Percentiles rank a stretch among this genome's conserved stretches.
Evolutionary conservation across 1,140 invertebrate species (phyloP).

Genomic region (Chionoecetes opilio): DNA sequence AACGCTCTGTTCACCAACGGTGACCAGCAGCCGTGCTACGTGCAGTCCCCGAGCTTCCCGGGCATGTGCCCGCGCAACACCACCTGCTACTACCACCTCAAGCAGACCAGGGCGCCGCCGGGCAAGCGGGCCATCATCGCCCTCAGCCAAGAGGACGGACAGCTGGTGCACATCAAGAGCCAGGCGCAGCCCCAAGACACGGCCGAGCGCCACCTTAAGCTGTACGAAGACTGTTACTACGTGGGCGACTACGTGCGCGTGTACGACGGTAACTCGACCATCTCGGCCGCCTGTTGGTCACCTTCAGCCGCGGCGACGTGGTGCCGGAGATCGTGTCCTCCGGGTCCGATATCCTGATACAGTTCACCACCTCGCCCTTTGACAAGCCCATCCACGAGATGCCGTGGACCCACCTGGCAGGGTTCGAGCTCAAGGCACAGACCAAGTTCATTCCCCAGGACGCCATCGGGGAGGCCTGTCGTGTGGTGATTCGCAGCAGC

Average conservation of each 20-base stretch:
- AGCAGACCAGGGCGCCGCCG: conserved; percentile 87
- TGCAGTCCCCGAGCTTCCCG: conserved; percentile 94
- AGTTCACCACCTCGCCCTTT: conserved; percentile 94
- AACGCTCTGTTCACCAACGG: conserved; percentile 94
- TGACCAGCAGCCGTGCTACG: conserved; percentile 92
- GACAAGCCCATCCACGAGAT: conserved; percentile 88
- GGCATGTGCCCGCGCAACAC: conserved; percentile 93
- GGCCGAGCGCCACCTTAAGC: conserved; percentile 85
- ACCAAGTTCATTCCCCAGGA: conserved; percentile 86
- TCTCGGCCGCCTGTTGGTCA: conserved; percentile 93
- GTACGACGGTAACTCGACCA: conserved; percentile 94
- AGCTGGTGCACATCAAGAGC: conserved; percentile 81
- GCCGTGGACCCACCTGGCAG: conserved; percentile 85
- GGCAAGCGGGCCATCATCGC: conserved; percentile 78
- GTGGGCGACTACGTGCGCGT: conserved; percentile 95
- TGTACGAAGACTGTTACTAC: conserved; percentile 92
- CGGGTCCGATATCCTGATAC: conserved; percentile 93
- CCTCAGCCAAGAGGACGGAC: conserved; percentile 71
- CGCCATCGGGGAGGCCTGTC: conserved; percentile 89
- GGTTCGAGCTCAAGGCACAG: conserved; percentile 94
- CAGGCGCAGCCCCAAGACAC: conserved; percentile 73
- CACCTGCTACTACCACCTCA: conserved; percentile 91
- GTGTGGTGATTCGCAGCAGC: conserved; percentile 81
- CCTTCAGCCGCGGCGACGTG: conserved; percentile 94
- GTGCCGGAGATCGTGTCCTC: conserved; percentile 93